Evolutionary conservation across 2,888 invertebrate species (phyloP).

Genomic region (Drosophila anomelani): DNA sequence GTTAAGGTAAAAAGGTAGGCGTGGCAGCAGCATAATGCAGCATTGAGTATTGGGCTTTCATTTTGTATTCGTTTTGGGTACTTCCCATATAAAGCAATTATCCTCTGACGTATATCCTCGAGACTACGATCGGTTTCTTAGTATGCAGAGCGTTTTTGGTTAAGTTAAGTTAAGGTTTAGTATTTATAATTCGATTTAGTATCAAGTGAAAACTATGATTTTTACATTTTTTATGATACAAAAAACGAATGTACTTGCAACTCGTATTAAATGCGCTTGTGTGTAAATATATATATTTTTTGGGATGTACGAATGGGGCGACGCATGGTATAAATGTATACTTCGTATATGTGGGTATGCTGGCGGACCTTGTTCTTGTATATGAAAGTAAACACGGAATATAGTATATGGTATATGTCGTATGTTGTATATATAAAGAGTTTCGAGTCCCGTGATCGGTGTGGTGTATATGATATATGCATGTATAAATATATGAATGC

Average conservation of each 20-base stretch:
- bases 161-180: slow-evolving; percentile 33
- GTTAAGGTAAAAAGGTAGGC: slow-evolving; percentile 71
- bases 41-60: slow-evolving; percentile 54
- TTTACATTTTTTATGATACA: slow-evolving; percentile 51
- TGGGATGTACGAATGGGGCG: slow-evolving; percentile 37
- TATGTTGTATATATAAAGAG: slow-evolving; percentile 38
- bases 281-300: slow-evolving; percentile 46
- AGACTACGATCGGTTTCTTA: slow-evolving; percentile 23
- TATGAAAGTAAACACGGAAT: slow-evolving; percentile 59
- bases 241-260: slow-evolving; percentile 37
- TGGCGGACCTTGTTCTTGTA: slow-evolving; percentile 52
- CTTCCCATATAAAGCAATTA: slow-evolving; percentile 42
- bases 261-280: slow-evolving; percentile 41
- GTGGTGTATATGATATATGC: slow-evolving; percentile 60
- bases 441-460: slow-evolving; percentile 35
- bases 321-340: slow-evolving; percentile 43
- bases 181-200: slow-evolving; percentile 32
- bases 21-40: slow-evolving; percentile 62
- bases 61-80: slow-evolving; percentile 9
- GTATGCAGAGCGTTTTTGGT: slow-evolving; percentile 51
- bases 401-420: slow-evolving; percentile 40
- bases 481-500: slow-evolving; percentile 61
- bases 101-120: slow-evolving; percentile 22
- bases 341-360: slow-evolving; percentile 43
- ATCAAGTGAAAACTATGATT: slow-evolving; percentile 60